A percentile compares a stretch with the other conserved stretches of the same genome.
Evolutionary conservation across 2,888 invertebrate genomes (phyloP).

Genomic region (Masnerella sp.): DNA sequence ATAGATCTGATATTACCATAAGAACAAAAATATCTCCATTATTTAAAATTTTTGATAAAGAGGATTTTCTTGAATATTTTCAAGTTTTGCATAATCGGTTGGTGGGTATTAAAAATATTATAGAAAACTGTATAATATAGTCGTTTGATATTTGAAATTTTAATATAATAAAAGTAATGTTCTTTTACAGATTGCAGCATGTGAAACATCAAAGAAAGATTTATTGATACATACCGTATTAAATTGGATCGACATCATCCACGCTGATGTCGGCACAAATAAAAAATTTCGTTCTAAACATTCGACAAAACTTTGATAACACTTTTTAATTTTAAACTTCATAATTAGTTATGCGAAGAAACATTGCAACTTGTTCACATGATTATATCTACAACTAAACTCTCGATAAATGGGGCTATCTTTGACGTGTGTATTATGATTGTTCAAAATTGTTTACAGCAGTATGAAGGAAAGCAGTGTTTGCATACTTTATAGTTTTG

Average conservation of each 20-base stretch:
- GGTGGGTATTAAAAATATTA: no score
- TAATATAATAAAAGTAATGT: no score
- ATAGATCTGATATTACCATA: no score
- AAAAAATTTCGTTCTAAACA: constrained; percentile 14
- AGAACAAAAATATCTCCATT: no score
- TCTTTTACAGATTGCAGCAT: constrained; percentile 59
- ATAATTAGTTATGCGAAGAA: constrained; percentile 57
- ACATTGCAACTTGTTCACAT: constrained; percentile 62
- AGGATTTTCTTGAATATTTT: no score
- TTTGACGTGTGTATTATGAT: constrained; percentile 67
- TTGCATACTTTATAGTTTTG: constrained; percentile 66
- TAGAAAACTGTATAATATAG: no score
- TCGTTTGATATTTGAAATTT: no score
- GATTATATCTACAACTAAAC: constrained; percentile 63
- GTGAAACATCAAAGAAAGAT: constrained; percentile 51
- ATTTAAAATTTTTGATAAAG: no score
- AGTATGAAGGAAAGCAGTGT: constrained; percentile 61
- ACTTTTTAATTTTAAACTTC: background rate
- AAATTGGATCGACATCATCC: constrained; percentile 69
- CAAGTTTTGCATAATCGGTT: no score
- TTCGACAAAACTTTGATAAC: constrained; percentile 13
- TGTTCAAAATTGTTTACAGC: constrained; percentile 63
- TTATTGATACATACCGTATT: constrained; percentile 61
- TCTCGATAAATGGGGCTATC: constrained; percentile 62
- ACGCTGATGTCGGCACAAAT: constrained; percentile 46